phyloP scores from a whole-genome alignment of 1,140 invertebrate genomes.

The Drosophila nigrodunni region DNA sequence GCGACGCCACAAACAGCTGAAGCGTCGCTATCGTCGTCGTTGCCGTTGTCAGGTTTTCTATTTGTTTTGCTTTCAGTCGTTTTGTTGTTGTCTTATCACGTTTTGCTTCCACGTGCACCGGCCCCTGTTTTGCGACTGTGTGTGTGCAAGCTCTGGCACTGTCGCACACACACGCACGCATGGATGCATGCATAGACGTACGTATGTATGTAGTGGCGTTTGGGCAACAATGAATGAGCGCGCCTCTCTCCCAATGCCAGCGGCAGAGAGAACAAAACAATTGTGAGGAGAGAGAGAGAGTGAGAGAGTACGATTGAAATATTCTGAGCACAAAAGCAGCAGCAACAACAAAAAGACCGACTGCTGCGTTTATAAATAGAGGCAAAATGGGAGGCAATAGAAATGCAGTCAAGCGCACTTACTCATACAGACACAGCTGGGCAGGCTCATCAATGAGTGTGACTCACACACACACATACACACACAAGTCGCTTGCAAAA shows the following conservation, averaged over 20 bases:
- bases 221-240: slow-evolving; percentile 62
- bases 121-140: slow-evolving; percentile 38
- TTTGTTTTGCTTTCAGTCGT: slow-evolving; percentile 80
- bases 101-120: slow-evolving; percentile 81
- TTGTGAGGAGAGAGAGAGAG: slow-evolving; percentile 19
- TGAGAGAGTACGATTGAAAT: slow-evolving; percentile 18
- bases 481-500: background rate
- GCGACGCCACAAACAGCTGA: slow-evolving; percentile 45
- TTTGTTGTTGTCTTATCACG: slow-evolving; percentile 79
- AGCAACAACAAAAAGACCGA: slow-evolving; percentile 15
- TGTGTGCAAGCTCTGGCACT: slow-evolving; percentile 20
- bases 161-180: slow-evolving; percentile 11
- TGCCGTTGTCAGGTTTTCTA: slow-evolving; percentile 72
- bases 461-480: slow-evolving; percentile 13
- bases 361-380: slow-evolving; percentile 67
- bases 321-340: slow-evolving; percentile 23
- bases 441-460: slow-evolving; percentile 34
- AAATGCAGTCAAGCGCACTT: slow-evolving; percentile 35
- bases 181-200: slow-evolving; percentile 13
- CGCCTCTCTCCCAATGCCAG: slow-evolving; percentile 10
- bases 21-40: slow-evolving; percentile 20
- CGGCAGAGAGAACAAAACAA: slow-evolving; percentile 56
- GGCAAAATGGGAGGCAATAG: slow-evolving; percentile 51
- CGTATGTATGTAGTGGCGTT: slow-evolving; percentile 45
- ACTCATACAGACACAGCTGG: slow-evolving; percentile 35